Conservation (phyloP, 2,113 vertebrate genomes). For the Neomonachus schauinslandi region DNA sequence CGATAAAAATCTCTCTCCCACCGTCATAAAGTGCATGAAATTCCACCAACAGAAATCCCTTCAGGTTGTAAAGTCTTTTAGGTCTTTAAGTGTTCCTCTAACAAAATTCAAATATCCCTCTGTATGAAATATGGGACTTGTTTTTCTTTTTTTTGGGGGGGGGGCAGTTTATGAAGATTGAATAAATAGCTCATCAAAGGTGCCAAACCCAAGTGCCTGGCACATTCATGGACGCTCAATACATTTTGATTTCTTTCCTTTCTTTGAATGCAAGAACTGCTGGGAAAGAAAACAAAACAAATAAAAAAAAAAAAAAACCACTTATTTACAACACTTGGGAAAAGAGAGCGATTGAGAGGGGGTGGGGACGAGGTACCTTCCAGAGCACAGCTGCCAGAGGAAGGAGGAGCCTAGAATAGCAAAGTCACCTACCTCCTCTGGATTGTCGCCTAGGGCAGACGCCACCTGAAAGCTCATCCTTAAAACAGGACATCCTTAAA, state of each 20-base stretch:
- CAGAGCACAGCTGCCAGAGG: not conserved
- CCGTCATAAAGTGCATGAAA: not conserved
- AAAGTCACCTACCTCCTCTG: not conserved
- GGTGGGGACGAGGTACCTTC: not conserved
- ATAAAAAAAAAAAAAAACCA: not conserved
- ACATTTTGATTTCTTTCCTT: constrained; percentile 70
- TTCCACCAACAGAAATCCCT: not conserved
- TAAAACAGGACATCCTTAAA: not conserved
- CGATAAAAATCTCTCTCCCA: not conserved
- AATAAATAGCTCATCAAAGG: constrained; percentile 73
- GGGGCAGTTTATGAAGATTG: not conserved
- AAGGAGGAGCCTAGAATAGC: not conserved
- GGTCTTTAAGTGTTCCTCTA: not conserved
- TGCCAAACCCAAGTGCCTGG: constrained; percentile 60
- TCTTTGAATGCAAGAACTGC: constrained; percentile 50
- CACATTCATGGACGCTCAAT: constrained; percentile 65
- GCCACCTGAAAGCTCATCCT: not conserved
- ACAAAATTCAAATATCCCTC: constrained; percentile 38
- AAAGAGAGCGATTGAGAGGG: not conserved
- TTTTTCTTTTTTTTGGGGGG: constrained; percentile 24
- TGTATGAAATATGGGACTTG: not conserved
- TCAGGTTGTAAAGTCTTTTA: constrained; percentile 1
- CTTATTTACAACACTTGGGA: constrained; percentile 49
- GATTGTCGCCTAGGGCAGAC: not conserved
- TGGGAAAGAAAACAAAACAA: not conserved